Percentiles rank a stretch among this genome's conserved stretches.
Conservation (phyloP, 2,797 vertebrate genomes). For the Cyprinodon diabolis region DNA sequence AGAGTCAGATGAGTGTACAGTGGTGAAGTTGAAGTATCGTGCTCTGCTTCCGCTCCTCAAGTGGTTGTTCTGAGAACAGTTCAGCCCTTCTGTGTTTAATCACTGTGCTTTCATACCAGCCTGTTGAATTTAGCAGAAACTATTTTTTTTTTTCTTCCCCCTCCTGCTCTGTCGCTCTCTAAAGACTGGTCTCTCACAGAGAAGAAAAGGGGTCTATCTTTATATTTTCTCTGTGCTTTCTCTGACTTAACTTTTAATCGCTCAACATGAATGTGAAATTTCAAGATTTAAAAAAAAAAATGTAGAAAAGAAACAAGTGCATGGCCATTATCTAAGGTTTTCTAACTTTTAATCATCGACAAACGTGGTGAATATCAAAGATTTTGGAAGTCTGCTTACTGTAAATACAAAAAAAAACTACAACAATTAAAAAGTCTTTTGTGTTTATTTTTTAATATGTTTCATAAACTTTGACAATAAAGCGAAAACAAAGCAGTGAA, state of each 20-base stretch:
- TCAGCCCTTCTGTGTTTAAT: constrained; percentile 61
- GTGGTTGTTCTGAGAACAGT: constrained; percentile 54
- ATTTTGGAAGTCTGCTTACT: constrained; percentile 51
- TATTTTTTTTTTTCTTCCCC: constrained; percentile 37
- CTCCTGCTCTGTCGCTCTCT: constrained; percentile 12
- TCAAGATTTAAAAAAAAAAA: neutral
- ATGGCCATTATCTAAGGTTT: constrained; percentile 22
- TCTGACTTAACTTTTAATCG: constrained; percentile 42
- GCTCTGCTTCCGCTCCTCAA: constrained; percentile 59
- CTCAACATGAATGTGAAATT: constrained; percentile 19
- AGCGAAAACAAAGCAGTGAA: constrained; percentile 36
- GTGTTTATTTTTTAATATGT: constrained; percentile 60
- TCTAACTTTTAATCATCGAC: constrained; percentile 33
- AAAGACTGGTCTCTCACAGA: constrained; percentile 37
- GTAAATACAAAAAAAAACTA: constrained; percentile 72
- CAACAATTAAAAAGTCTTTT: constrained; percentile 47
- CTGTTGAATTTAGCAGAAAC: constrained; percentile 80
- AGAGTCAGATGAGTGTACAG: constrained; percentile 47
- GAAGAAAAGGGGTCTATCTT: constrained; percentile 41
- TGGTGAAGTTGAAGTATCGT: constrained; percentile 46
- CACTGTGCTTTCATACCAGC: constrained; percentile 77
- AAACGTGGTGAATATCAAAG: constrained; percentile 52
- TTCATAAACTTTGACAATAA: constrained; percentile 25
- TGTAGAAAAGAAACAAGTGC: constrained; percentile 13
- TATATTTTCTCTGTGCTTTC: constrained; percentile 54